phyloP scores from a whole-genome alignment of 2,113 vertebrate species.

The Myotis davidii region DNA sequence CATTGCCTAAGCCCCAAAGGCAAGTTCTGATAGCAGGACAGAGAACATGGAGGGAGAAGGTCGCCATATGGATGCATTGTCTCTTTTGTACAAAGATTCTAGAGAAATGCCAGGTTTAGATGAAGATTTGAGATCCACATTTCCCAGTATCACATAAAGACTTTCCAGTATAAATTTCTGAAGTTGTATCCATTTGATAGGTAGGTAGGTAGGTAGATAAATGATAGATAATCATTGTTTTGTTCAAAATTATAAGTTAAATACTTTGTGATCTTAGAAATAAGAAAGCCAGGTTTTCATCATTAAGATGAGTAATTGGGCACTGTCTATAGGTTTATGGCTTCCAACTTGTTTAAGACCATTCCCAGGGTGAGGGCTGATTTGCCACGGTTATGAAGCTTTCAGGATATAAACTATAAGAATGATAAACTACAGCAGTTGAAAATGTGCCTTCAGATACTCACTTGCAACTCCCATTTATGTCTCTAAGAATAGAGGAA shows the following conservation, averaged over 20 bases:
- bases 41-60: not conserved
- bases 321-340: constrained; percentile 50
- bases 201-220: not conserved
- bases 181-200: not conserved
- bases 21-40: not conserved
- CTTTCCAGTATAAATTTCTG: not conserved
- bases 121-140: not conserved
- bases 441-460: constrained; percentile 77
- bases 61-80: not conserved
- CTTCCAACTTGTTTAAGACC: constrained; percentile 58
- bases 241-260: constrained; percentile 56
- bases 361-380: constrained; percentile 67
- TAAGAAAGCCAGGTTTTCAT: constrained; percentile 21
- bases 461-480: constrained; percentile 77
- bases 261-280: constrained; percentile 43
- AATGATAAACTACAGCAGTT: constrained; percentile 73
- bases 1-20: not conserved
- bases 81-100: constrained; percentile 39
- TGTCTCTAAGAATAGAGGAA: constrained; percentile 70
- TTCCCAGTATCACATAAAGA: not conserved
- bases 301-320: constrained; percentile 38
- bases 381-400: constrained; percentile 69
- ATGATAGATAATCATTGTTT: not conserved
- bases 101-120: not conserved
- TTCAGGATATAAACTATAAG: constrained; percentile 73